Conservation (phyloP, 2,888 invertebrate genomes). For the Lycaena phlaeas region DNA sequence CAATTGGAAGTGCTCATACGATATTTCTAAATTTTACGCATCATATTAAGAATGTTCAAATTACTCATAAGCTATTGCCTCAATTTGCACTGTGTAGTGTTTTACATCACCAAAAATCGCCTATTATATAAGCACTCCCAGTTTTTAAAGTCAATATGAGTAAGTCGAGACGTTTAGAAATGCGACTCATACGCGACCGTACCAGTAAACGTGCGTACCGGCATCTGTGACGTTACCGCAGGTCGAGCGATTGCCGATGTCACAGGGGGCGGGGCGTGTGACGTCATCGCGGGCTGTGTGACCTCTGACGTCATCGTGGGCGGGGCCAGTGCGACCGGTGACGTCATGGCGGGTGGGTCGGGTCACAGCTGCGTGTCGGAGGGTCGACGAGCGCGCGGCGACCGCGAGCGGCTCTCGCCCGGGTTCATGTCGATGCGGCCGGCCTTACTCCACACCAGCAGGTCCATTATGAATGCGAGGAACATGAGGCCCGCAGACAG, state of each 20-base stretch:
- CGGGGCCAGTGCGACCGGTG: background rate
- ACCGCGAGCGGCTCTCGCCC: constrained; percentile 32
- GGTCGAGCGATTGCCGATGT: background rate
- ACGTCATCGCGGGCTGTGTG: background rate
- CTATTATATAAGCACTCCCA: too few species aligned
- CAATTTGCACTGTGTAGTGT: too few species aligned
- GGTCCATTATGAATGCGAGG: constrained; percentile 89
- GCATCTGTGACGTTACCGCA: too few species aligned
- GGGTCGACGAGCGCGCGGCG: constrained; percentile 16
- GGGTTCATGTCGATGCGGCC: constrained; percentile 83
- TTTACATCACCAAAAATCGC: too few species aligned
- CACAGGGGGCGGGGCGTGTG: background rate
- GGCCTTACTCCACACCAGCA: constrained; percentile 92
- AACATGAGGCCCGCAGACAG: constrained; percentile 89
- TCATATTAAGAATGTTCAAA: too few species aligned
- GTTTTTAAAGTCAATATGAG: too few species aligned
- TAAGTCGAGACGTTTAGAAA: constrained; percentile 26
- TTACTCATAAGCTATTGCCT: too few species aligned
- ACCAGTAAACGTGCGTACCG: too few species aligned
- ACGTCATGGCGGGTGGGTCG: background rate
- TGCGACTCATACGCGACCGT: constrained; percentile 39
- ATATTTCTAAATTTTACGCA: too few species aligned
- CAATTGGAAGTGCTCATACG: too few species aligned
- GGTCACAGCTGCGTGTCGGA: constrained; percentile 56
- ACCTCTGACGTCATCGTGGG: background rate